Conservation (phyloP, 2,113 vertebrate species). For the Lasiurus cinereus region DNA sequence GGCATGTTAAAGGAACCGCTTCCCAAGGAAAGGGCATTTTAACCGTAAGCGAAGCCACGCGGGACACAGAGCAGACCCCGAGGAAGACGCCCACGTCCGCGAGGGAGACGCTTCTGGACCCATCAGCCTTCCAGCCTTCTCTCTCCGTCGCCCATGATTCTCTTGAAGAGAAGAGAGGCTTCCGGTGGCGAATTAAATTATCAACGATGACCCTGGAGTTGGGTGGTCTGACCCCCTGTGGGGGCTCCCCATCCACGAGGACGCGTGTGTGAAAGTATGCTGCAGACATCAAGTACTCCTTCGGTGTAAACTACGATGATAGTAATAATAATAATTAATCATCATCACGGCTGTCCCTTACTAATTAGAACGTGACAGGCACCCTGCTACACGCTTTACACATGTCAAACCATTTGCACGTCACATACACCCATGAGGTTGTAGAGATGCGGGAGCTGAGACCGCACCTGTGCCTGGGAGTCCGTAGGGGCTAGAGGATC, state of each 20-base stretch:
- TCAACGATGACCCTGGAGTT: not conserved
- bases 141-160: not conserved
- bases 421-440: no score
- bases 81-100: not conserved
- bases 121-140: not conserved
- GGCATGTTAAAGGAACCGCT: constrained; percentile 68
- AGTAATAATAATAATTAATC: no score
- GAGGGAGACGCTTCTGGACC: not conserved
- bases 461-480: no score
- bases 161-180: constrained; percentile 3
- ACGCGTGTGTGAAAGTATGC: not conserved
- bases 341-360: no score
- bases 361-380: no score
- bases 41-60: not conserved
- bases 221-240: accelerated
- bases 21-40: constrained; percentile 32
- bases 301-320: no score
- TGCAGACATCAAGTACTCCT: no score
- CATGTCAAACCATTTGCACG: no score
- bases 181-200: not conserved
- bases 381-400: no score
- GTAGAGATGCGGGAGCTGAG: no score
- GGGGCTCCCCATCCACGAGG: no score
- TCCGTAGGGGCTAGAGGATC: no score
- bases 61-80: not conserved